Conservation (phyloP, 64 coral and sea anemone species). For the Trachythela sp. region DNA sequence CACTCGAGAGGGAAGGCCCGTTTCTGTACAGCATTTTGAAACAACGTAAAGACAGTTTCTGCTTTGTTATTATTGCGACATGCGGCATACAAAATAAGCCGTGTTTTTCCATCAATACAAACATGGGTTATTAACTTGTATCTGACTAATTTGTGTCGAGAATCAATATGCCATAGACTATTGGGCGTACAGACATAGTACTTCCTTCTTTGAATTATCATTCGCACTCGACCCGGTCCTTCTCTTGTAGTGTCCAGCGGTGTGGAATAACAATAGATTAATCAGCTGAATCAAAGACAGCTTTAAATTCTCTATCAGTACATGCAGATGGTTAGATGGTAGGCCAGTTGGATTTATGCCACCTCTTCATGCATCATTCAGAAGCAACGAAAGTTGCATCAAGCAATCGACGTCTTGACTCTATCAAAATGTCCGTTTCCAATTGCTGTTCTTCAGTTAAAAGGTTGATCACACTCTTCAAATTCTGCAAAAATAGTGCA, state of each 20-base stretch:
- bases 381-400: constrained; percentile 46
- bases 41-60: constrained; percentile 58
- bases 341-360: constrained; percentile 20
- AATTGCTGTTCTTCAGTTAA: constrained; percentile 22
- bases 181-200: constrained; percentile 71
- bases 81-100: background rate
- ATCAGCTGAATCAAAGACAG: constrained; percentile 16
- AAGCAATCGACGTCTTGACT: constrained; percentile 16
- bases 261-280: constrained; percentile 18
- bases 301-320: constrained; percentile 37
- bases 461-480: constrained; percentile 35
- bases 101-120: constrained; percentile 24
- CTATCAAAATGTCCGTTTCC: constrained; percentile 38
- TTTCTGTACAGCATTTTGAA: constrained; percentile 56
- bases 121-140: constrained; percentile 44
- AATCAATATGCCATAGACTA: constrained; percentile 78
- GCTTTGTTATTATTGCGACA: constrained; percentile 58
- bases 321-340: constrained; percentile 1
- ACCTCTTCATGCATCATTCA: constrained; percentile 30
- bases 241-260: no score
- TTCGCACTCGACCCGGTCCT: constrained; percentile 53
- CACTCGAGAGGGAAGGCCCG: constrained; percentile 58
- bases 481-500: constrained; percentile 32
- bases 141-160: constrained; percentile 40
- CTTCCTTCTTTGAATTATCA: constrained; percentile 57